Percentiles rank a stretch among this genome's conserved stretches.
These are phyloP conservation scores for Pyrrhura leucotis DNA, from an alignment of 2,797 vertebrate species.

Conservation along the genomic window DNA sequence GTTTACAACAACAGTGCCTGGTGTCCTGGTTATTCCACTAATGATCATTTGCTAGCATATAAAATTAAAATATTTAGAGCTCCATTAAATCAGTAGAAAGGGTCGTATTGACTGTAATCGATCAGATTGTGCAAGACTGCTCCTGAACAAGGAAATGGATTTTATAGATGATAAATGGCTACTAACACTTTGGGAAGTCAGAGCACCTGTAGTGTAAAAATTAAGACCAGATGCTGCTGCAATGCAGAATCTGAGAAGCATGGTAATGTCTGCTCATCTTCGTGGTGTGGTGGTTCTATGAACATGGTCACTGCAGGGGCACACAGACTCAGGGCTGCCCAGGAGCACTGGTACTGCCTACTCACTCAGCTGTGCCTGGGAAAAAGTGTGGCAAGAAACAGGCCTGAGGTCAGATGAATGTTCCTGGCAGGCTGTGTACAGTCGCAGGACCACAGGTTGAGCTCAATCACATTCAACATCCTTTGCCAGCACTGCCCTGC, in stretches of 20 bases:
- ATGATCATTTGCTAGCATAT: not conserved
- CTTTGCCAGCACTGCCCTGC: not conserved
- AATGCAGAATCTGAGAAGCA: not conserved
- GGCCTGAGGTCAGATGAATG: not conserved
- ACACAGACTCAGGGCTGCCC: not conserved
- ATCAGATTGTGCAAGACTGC: not conserved
- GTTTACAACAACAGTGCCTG: not conserved
- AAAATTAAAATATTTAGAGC: not conserved
- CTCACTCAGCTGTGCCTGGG: not conserved
- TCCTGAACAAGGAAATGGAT: conserved; percentile 1
- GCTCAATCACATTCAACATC: not conserved
- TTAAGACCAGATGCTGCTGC: not conserved
- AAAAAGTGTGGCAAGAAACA: not conserved
- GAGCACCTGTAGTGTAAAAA: not conserved
- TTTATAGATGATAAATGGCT: not conserved
- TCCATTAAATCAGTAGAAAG: not conserved
- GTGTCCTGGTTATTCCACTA: not conserved
- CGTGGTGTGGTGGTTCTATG: not conserved
- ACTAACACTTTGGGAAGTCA: not conserved
- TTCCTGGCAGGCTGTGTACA: not conserved
- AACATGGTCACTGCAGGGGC: rapidly evolving
- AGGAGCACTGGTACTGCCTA: not conserved
- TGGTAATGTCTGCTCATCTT: not conserved
- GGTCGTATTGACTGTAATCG: not conserved
- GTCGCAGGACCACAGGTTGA: not conserved